Evolutionary conservation across 1,140 invertebrate species (phyloP).

Genomic region (Melipona quadrifasciata): DNA sequence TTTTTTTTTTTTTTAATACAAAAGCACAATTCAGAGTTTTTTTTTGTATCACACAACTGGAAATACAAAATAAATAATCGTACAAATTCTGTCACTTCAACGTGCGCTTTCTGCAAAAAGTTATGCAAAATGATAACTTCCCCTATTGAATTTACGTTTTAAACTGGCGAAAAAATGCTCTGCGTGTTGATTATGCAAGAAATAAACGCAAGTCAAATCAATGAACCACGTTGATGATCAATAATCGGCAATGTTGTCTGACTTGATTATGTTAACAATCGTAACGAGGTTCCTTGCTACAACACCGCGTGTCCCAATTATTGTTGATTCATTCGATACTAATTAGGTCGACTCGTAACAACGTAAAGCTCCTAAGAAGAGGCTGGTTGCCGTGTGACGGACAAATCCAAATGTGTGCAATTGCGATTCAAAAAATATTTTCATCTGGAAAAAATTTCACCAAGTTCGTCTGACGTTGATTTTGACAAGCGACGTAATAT

Average conservation of each 20-base stretch:
- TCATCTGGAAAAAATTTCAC: background rate
- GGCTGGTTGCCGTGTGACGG: background rate
- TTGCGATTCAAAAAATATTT: background rate
- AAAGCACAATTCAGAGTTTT: background rate
- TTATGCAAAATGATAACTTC: background rate
- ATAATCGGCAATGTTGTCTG: background rate
- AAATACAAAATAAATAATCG: background rate
- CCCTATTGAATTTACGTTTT: background rate
- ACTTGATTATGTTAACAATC: constrained; percentile 17
- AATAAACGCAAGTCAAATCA: constrained; percentile 5
- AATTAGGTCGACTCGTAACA: constrained; percentile 21
- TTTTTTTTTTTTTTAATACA: background rate
- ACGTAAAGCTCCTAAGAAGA: background rate
- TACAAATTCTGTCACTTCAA: background rate
- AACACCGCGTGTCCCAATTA: background rate
- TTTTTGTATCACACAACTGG: background rate
- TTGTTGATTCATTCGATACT: background rate
- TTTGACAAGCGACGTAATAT: background rate
- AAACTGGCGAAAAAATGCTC: background rate
- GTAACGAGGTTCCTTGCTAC: background rate
- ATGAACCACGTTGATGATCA: background rate
- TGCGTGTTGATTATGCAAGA: background rate
- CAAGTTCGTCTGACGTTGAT: background rate
- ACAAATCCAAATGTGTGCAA: background rate
- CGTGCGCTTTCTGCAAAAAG: background rate